Percentiles rank a stretch among this genome's conserved stretches.
Evolutionary conservation across 2,113 vertebrate species (phyloP).

Genomic region (Phocoena sinus): DNA sequence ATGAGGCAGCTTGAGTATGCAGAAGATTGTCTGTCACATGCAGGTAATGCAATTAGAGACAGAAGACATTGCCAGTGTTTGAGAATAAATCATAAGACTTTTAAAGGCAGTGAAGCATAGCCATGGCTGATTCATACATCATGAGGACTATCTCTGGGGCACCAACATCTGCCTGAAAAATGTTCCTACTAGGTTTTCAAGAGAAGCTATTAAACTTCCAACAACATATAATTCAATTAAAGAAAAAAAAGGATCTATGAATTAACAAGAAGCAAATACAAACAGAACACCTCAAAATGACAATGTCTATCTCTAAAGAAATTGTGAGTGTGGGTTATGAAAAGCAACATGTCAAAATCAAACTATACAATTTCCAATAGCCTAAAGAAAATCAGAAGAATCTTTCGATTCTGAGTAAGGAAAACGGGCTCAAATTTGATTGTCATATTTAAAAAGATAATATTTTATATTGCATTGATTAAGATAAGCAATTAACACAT

Average conservation of each 20-base stretch:
- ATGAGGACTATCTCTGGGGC: neutral
- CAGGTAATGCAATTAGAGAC: conserved; percentile 56
- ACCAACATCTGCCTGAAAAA: conserved; percentile 48
- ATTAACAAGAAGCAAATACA: conserved; percentile 52
- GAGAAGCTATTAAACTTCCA: conserved; percentile 53
- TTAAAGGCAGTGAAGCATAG: conserved; percentile 49
- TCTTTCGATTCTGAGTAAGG: neutral
- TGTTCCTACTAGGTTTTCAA: conserved; percentile 20
- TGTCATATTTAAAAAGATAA: neutral
- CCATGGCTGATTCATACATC: neutral
- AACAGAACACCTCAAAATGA: conserved; percentile 6
- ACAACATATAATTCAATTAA: conserved; percentile 57
- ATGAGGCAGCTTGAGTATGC: neutral
- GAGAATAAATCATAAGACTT: conserved; percentile 53
- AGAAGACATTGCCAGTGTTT: conserved; percentile 33
- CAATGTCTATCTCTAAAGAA: neutral
- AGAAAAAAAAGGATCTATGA: conserved; percentile 33
- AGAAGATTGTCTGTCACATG: neutral
- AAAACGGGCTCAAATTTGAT: neutral
- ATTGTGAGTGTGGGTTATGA: neutral
- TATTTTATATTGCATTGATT: neutral
- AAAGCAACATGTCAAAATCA: neutral
- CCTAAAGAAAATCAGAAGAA: neutral
- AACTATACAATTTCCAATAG: neutral
- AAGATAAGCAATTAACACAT: neutral